These are phyloP conservation scores for Drosophila hamatofila DNA, from an alignment of 2,888 invertebrate species.

Conservation along the genomic window DNA sequence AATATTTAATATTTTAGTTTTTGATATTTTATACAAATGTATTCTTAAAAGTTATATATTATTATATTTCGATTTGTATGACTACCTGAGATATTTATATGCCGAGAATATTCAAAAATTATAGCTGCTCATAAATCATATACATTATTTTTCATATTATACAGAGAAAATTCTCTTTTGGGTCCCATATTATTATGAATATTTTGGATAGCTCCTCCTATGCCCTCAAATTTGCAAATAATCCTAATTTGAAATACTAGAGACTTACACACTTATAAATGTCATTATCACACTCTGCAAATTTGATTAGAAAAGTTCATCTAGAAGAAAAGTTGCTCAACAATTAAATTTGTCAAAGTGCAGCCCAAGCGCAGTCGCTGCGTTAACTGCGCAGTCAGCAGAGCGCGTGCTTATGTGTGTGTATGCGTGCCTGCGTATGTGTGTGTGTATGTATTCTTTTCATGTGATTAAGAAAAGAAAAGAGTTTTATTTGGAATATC, in stretches of 20 bases:
- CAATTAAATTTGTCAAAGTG: not conserved
- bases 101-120: too few relatives aligned
- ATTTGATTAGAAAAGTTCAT: not conserved
- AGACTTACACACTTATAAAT: not conserved
- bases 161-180: not conserved
- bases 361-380: not conserved
- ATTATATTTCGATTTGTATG: too few relatives aligned
- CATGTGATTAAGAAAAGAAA: not conserved
- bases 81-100: too few relatives aligned
- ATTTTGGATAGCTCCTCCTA: not conserved
- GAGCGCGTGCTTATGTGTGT: not conserved
- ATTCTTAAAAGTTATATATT: too few relatives aligned
- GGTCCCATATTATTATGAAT: not conserved
- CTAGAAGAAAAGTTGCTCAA: conserved; percentile 1
- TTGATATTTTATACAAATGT: too few relatives aligned
- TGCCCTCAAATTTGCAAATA: too few relatives aligned
- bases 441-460: not conserved
- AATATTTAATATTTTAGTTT: too few relatives aligned
- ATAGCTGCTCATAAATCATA: too few relatives aligned
- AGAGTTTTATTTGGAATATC: not conserved
- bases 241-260: not conserved
- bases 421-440: not conserved
- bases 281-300: not conserved
- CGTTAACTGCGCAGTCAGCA: not conserved
- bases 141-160: too few relatives aligned